Base-by-base conservation (phyloP, 2,113 vertebrate species). In the Trachemys scripta region DNA sequence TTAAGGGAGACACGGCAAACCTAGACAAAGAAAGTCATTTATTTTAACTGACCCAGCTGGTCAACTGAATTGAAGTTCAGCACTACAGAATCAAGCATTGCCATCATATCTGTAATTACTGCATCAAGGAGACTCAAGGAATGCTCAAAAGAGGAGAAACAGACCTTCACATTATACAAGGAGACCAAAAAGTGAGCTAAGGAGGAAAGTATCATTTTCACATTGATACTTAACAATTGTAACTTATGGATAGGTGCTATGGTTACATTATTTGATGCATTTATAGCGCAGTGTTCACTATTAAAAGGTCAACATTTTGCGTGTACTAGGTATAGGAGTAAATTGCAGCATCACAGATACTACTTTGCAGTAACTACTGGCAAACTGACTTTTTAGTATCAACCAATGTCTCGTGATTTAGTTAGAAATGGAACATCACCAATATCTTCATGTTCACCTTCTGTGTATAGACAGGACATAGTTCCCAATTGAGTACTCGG, bases 1-100 rank as follows among this genome's bases (percentile, higher is more conserved):
- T 92, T 97, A 97, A 98, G 95, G 96, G 98, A 98, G 96, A 90
- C 92, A 96, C 98, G 98, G 97, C 98, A 98, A 98, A 96, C 96
- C 96, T 96, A 94, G 98, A 98, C 97, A 97, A 98, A 98, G 97
- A 97, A 98, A 98, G 97, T 98, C 97, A 98, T 98, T 99, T 99
- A 98, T 99, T 99, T 98, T 98, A 97, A 97, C 97, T 98, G 98
- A 98, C 98, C 98, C 90, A 86, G 96, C 94, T 98, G 97, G 98
- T 99, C 98, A 99, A 99, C 97, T 98, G 98, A 98, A 98, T 98
- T 97, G 98, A 98, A 98, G 98, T 98, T 98, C 97, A 98, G 98
- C 97, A 90, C 97, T 97, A 93, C 79, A 95, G 92, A 95, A 96
- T 96, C 90, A 97, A 97, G 98, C 96, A 96, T 96, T 97, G 97